These are phyloP conservation scores for Alcedo quadribrachys DNA, from an alignment of 2,797 vertebrate species.

Conservation along the genomic window DNA sequence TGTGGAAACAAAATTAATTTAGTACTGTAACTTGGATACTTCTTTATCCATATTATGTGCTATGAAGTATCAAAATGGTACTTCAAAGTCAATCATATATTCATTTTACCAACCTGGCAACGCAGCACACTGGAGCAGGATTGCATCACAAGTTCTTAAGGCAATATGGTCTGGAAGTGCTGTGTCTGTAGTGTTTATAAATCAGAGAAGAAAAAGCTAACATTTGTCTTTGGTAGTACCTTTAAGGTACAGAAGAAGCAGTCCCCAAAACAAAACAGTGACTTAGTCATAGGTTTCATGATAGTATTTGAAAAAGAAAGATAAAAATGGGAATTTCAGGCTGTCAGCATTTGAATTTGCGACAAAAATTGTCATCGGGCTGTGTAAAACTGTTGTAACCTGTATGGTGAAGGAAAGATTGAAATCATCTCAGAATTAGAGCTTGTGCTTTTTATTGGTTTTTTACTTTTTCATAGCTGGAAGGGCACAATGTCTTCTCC, in stretches of 20 bases:
- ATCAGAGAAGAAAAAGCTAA: neutral
- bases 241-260: neutral
- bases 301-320: neutral
- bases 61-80: neutral
- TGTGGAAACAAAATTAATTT: neutral
- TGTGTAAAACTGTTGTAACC: neutral
- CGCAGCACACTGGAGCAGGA: neutral
- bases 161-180: neutral
- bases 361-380: neutral
- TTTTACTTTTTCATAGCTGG: slow-evolving; percentile 96
- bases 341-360: neutral
- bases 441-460: slow-evolving; percentile 90
- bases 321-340: neutral
- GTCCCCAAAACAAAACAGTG: neutral
- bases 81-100: neutral
- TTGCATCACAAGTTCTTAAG: neutral
- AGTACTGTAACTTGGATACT: neutral
- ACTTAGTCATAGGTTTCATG: neutral
- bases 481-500: slow-evolving; percentile 99
- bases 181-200: neutral
- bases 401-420: neutral
- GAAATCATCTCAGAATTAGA: slow-evolving; percentile 80
- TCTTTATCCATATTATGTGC: neutral
- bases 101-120: neutral
- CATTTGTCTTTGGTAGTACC: neutral